Conservation (phyloP, 2,797 vertebrate species). For the Chelonia mydas region DNA sequence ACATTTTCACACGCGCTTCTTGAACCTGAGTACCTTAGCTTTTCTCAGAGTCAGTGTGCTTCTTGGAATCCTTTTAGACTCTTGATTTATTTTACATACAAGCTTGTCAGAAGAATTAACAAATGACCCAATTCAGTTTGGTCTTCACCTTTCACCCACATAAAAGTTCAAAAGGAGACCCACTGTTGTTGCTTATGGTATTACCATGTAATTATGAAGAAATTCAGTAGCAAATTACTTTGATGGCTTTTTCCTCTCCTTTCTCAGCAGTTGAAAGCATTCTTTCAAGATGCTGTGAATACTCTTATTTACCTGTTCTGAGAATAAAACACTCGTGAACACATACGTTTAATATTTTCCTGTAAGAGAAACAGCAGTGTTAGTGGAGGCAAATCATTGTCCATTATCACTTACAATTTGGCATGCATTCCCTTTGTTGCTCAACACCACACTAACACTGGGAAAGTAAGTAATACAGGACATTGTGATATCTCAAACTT, state of each 20-base stretch:
- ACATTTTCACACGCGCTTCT: neutral
- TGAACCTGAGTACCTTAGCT: slow-evolving; percentile 29
- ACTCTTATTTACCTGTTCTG: slow-evolving; percentile 58
- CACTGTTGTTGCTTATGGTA: slow-evolving; percentile 70
- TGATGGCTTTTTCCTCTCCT: slow-evolving; percentile 62
- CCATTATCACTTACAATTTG: neutral
- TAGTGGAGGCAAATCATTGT: slow-evolving; percentile 21
- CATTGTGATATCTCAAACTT: neutral
- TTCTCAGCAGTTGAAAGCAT: slow-evolving; percentile 73
- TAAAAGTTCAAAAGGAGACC: slow-evolving; percentile 71
- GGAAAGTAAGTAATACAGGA: neutral
- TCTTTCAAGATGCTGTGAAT: slow-evolving; percentile 62
- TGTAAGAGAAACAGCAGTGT: slow-evolving; percentile 30
- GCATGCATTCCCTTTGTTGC: slow-evolving; percentile 25
- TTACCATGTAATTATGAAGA: slow-evolving; percentile 75
- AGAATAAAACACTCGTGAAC: slow-evolving; percentile 50
- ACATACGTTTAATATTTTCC: slow-evolving; percentile 53
- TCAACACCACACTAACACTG: neutral
- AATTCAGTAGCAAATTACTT: slow-evolving; percentile 78
- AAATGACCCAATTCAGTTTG: slow-evolving; percentile 64
- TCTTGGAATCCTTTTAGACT: slow-evolving; percentile 3
- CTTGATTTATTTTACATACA: slow-evolving; percentile 43
- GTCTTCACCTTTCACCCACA: slow-evolving; percentile 72
- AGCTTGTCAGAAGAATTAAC: slow-evolving; percentile 65
- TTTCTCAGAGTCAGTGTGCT: slow-evolving; percentile 37